Percentiles rank a stretch among this genome's conserved stretches.
phyloP scores from a whole-genome alignment of 1,140 invertebrate genomes.

The Euglossa dilemma region DNA sequence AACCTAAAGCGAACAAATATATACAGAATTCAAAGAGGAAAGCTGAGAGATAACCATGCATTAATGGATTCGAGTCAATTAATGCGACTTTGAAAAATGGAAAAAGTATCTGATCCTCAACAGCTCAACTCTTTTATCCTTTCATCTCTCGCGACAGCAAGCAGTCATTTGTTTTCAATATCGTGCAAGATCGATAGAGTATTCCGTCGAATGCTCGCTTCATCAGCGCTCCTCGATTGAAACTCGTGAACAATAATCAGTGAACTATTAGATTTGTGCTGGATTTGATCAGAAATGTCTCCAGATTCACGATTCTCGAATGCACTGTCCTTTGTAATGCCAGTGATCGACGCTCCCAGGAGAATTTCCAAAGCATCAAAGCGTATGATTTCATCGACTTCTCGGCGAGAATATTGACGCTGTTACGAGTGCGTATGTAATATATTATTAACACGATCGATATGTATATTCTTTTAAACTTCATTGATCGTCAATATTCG shows the following conservation, averaged over 20 bases:
- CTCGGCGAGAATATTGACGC: not conserved
- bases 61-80: too few relatives aligned
- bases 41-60: too few relatives aligned
- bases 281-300: slow-evolving; percentile 28
- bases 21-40: too few relatives aligned
- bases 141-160: not conserved
- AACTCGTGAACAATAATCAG: slow-evolving; percentile 25
- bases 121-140: not conserved
- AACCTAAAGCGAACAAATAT: too few relatives aligned
- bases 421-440: too few relatives aligned
- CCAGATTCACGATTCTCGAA: not conserved
- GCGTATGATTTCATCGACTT: not conserved
- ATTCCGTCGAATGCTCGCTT: slow-evolving; percentile 1
- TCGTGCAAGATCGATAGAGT: not conserved
- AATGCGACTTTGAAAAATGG: not conserved
- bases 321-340: not conserved
- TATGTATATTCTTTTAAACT: not conserved
- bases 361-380: not conserved
- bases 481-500: not conserved
- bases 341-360: slow-evolving; percentile 26
- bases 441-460: not conserved
- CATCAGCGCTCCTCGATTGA: slow-evolving; percentile 3
- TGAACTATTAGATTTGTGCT: slow-evolving; percentile 28
- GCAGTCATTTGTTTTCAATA: slow-evolving; percentile 6
- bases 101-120: not conserved